These are phyloP conservation scores for Macrotis lagotis DNA, from an alignment of 2,113 vertebrate species.

Conservation along the genomic window DNA sequence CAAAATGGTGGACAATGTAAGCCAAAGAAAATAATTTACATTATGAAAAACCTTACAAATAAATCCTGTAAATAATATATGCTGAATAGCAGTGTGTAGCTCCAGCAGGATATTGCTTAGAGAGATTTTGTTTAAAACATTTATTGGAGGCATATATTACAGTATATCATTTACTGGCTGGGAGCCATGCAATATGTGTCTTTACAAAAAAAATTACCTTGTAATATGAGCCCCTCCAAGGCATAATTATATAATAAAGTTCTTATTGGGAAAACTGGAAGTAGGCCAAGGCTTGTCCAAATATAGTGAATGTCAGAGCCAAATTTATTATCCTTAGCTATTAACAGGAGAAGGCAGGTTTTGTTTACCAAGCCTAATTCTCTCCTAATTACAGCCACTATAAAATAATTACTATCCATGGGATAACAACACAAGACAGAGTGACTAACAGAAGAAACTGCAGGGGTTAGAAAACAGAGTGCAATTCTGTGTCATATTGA, in stretches of 20 bases:
- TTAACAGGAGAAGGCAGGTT: constrained; percentile 96
- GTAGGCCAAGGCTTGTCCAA: constrained; percentile 93
- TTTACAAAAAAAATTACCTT: constrained; percentile 89
- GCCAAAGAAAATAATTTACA: constrained; percentile 83
- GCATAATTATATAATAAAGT: constrained; percentile 93
- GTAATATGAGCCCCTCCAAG: constrained; percentile 89
- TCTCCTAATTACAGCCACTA: constrained; percentile 96
- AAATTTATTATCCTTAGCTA: constrained; percentile 95
- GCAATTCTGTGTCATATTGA: constrained; percentile 88
- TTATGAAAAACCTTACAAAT: constrained; percentile 78
- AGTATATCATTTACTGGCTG: constrained; percentile 89
- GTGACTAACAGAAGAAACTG: constrained; percentile 90
- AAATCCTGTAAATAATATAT: constrained; percentile 85
- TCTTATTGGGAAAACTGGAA: constrained; percentile 92
- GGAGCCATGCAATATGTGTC: constrained; percentile 90
- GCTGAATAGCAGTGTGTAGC: constrained; percentile 74
- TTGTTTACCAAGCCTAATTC: constrained; percentile 98
- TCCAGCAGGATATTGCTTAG: constrained; percentile 83
- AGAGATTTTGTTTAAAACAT: constrained; percentile 88
- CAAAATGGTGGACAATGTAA: constrained; percentile 71
- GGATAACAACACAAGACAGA: constrained; percentile 90
- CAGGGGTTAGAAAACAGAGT: constrained; percentile 90
- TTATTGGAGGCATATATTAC: constrained; percentile 90
- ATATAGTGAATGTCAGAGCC: constrained; percentile 92
- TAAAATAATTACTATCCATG: constrained; percentile 98